Percentiles rank a stretch among this genome's conserved stretches.
These are phyloP conservation scores for Caenorhabditis zanzibari DNA, from an alignment of 2,888 invertebrate species.

Conservation along the genomic window DNA sequence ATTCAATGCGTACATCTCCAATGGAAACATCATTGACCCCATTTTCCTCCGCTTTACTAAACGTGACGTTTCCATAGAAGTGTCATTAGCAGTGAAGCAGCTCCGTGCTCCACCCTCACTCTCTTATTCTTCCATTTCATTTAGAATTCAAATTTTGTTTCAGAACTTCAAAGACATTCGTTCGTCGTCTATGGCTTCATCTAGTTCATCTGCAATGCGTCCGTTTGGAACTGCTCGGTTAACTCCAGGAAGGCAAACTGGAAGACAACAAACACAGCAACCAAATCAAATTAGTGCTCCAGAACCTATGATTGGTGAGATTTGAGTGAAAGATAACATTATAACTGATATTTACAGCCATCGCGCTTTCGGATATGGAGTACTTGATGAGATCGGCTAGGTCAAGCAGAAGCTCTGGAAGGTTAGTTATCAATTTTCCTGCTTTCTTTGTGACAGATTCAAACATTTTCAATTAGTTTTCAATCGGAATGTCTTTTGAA, in stretches of 20 bases:
- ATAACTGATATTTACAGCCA: conserved; percentile 58
- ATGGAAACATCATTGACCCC: conserved; percentile 35
- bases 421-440: conserved; percentile 29
- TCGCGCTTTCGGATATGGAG: conserved; percentile 74
- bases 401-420: conserved; percentile 64
- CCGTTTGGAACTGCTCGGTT: conserved; percentile 64
- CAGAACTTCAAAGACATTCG: conserved; percentile 64
- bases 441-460: too few species aligned
- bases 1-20: conserved; percentile 4
- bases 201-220: conserved; percentile 54
- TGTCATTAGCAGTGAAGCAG: conserved; percentile 43
- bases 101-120: neutral
- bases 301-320: conserved; percentile 64
- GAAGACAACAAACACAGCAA: conserved; percentile 28
- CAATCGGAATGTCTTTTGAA: too few species aligned
- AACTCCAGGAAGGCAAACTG: conserved; percentile 54
- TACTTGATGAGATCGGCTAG: conserved; percentile 71
- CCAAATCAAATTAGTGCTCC: conserved; percentile 52
- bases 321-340: neutral
- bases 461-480: too few species aligned
- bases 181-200: conserved; percentile 55
- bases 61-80: conserved; percentile 62
- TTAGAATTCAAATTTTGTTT: conserved; percentile 8
- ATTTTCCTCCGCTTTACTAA: conserved; percentile 1
- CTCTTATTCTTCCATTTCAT: neutral